Base-by-base conservation (phyloP, 1,140 invertebrate genomes). In the Acromyrmex echinatior region DNA sequence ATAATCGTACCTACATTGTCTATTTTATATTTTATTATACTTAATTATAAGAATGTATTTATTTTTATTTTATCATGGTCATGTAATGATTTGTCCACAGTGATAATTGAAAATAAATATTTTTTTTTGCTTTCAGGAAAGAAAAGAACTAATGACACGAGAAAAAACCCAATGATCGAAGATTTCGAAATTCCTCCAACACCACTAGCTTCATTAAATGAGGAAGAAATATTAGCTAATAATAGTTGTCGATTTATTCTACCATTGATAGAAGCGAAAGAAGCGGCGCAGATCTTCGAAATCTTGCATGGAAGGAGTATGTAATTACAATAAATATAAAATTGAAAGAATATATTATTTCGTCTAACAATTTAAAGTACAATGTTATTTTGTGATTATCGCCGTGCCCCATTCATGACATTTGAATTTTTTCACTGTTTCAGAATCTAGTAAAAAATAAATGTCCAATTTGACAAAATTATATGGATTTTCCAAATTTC, bases 331-430 rank as follows among this genome's bases (percentile, higher is more conserved):
- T 62, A 39, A n/a, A 88, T 10, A 31, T 0, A 28, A 2, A 14
- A 21, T 58, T 70, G 18, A 5, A 39, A 25, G 79, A 90, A 71
- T 71, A 74, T 84, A 73, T 31, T 84, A 62, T 80, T 89, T 85
- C 18, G 58, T 21, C n/a, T n/a, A 21, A 21, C 9, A 49, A 51
- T 49, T 66, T 14, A 78, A 85, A 70, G 63, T 74, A 68, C 39
- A 81, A 53, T 31, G 1, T 87, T 58, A 87, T 0, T 86, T 14
- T 12, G 86, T 90, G 18, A 80, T 86, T 70, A 88, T 92, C 31
- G 90, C 87, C 14, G 92, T 93, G 0, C 94, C 92, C 93, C 94
- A 95, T 84, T 94, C 95, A 4, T 76, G 87, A 63, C 95, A 95
- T 71, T 94, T 93, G 49, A 95, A 92, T 84, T 95, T 92, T 79